These are phyloP conservation scores for Homarus americanus DNA, from an alignment of 1,140 invertebrate species.

Conservation along the genomic window DNA sequence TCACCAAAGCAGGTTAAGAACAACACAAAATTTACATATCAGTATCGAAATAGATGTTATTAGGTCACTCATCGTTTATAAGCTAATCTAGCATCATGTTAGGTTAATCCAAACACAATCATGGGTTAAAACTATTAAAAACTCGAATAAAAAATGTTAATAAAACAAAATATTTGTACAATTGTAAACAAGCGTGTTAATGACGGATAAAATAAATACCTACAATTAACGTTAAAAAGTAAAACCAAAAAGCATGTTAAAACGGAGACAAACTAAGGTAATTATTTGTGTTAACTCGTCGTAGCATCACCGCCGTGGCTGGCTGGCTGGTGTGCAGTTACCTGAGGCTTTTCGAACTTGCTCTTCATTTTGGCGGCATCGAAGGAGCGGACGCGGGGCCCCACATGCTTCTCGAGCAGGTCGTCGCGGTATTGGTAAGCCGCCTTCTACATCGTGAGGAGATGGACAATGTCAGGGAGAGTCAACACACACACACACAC, in stretches of 20 bases:
- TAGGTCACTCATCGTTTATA: neutral
- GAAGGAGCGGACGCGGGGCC: slow-evolving; percentile 72
- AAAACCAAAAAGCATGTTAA: neutral
- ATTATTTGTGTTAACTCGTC: no score
- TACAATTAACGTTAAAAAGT: neutral
- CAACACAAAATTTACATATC: neutral
- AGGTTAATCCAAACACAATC: neutral
- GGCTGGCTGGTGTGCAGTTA: slow-evolving; percentile 41
- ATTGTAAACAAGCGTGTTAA: neutral
- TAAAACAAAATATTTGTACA: neutral
- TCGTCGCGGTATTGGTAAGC: slow-evolving; percentile 65
- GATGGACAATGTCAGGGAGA: neutral
- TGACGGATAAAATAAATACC: neutral
- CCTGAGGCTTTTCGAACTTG: slow-evolving; percentile 75
- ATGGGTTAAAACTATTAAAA: neutral
- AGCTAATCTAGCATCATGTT: neutral
- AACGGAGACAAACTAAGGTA: no score
- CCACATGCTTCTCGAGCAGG: slow-evolving; percentile 72
- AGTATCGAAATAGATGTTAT: neutral
- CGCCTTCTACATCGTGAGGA: slow-evolving; percentile 46
- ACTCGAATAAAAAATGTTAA: no score
- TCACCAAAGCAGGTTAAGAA: neutral
- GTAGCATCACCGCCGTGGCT: no score
- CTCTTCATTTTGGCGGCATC: slow-evolving; percentile 75
- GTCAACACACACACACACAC: no score